Evolutionary conservation across 2,888 invertebrate genomes (phyloP).

Genomic region (Lasius platythorax): DNA sequence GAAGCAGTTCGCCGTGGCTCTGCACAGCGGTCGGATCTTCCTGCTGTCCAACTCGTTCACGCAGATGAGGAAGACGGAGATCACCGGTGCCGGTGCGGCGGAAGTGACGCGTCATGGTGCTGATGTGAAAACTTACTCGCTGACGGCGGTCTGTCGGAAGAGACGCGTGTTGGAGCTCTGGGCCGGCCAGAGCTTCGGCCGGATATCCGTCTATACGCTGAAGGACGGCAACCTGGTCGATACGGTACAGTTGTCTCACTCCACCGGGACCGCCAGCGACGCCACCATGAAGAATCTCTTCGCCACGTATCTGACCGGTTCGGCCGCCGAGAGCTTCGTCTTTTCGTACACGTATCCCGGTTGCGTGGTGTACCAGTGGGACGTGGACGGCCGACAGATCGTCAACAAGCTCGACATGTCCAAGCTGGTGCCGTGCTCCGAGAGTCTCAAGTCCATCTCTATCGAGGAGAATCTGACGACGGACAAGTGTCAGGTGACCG

Average conservation of each 20-base stretch:
- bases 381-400: slow-evolving; percentile 89
- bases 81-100: slow-evolving; percentile 80
- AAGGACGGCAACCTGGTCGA: slow-evolving; percentile 86
- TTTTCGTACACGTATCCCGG: slow-evolving; percentile 96
- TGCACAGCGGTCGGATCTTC: slow-evolving; percentile 90
- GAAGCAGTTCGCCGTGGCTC: slow-evolving; percentile 93
- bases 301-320: slow-evolving; percentile 90
- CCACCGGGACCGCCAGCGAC: slow-evolving; percentile 83
- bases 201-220: slow-evolving; percentile 92
- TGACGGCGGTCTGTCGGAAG: slow-evolving; percentile 81
- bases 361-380: slow-evolving; percentile 96
- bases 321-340: slow-evolving; percentile 88
- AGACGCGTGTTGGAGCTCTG: slow-evolving; percentile 90
- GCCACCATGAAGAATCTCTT: slow-evolving; percentile 88
- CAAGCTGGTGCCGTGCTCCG: slow-evolving; percentile 96
- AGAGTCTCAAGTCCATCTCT: slow-evolving; percentile 95
- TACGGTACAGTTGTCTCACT: slow-evolving; percentile 91
- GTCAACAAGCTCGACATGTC: slow-evolving; percentile 95
- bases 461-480: slow-evolving; percentile 95
- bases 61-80: slow-evolving; percentile 82
- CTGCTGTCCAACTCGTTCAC: slow-evolving; percentile 82
- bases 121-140: slow-evolving; percentile 80
- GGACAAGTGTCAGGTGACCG: slow-evolving; percentile 91
- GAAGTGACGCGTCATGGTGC: slow-evolving; percentile 67
- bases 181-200: slow-evolving; percentile 95